Percentiles rank a stretch among this genome's conserved stretches.
phyloP scores from a whole-genome alignment of 2,888 invertebrate genomes.

The Miltochrista miniata region DNA sequence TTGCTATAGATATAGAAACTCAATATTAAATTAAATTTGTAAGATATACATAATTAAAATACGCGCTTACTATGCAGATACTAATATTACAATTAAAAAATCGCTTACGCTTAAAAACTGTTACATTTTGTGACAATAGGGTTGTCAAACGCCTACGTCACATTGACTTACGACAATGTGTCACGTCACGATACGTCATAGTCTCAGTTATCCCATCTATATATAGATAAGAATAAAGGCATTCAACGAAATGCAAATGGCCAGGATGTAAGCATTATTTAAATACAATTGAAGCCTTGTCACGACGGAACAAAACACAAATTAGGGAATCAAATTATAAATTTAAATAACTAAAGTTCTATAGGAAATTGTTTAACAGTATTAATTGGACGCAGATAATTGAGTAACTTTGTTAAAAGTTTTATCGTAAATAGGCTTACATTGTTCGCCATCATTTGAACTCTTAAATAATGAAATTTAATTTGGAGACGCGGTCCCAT shows the following conservation, averaged over 20 bases:
- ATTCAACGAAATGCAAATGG: constrained; percentile 29
- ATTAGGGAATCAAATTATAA: constrained; percentile 14
- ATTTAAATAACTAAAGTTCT: constrained; percentile 8
- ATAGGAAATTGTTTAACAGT: not conserved
- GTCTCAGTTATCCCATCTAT: constrained; percentile 6
- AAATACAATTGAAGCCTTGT: constrained; percentile 19
- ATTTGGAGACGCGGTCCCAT: not conserved
- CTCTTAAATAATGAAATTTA: not conserved
- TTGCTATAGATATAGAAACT: too few species aligned
- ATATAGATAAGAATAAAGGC: constrained; percentile 21
- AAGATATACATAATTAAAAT: too few species aligned
- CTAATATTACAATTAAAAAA: too few species aligned
- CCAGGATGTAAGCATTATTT: constrained; percentile 23
- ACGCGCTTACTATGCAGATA: too few species aligned
- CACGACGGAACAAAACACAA: constrained; percentile 16
- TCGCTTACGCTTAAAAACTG: too few species aligned
- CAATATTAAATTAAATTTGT: too few species aligned
- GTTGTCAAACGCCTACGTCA: too few species aligned
- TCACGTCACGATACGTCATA: too few species aligned
- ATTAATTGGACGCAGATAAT: not conserved
- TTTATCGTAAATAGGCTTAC: not conserved
- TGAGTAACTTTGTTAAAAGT: not conserved
- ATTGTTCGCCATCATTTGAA: not conserved
- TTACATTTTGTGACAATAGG: too few species aligned
- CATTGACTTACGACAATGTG: too few species aligned